These are phyloP conservation scores for Lycodopsis pacificus DNA, from an alignment of 2,797 vertebrate species.

Conservation along the genomic window DNA sequence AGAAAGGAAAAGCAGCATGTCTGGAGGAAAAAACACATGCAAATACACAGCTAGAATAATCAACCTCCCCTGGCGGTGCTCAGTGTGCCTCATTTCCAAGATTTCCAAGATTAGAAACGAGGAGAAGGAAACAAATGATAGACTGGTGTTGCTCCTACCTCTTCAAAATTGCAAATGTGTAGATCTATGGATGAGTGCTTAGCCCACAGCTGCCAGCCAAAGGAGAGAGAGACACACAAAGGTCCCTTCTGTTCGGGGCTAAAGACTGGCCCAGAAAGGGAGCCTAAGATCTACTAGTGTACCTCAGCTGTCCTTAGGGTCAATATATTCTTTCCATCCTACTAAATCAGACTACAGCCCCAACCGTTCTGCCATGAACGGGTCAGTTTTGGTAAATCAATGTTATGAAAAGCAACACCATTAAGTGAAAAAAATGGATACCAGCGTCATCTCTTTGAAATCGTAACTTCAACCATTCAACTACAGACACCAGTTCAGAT, in stretches of 20 bases:
- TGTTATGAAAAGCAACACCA: constrained; percentile 56
- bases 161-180: constrained; percentile 75
- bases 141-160: constrained; percentile 64
- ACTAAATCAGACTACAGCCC: constrained; percentile 57
- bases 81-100: constrained; percentile 72
- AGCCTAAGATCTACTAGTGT: constrained; percentile 78
- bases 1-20: constrained; percentile 60
- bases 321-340: constrained; percentile 71
- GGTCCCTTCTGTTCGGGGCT: constrained; percentile 74
- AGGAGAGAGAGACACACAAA: constrained; percentile 78
- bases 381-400: constrained; percentile 57
- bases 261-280: constrained; percentile 76
- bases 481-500: constrained; percentile 46
- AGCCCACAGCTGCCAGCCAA: constrained; percentile 82
- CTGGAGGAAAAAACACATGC: constrained; percentile 50
- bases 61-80: constrained; percentile 62
- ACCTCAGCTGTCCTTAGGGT: constrained; percentile 82
- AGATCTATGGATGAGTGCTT: constrained; percentile 76
- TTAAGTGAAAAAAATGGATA: constrained; percentile 33
- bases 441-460: constrained; percentile 49
- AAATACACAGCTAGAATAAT: constrained; percentile 72
- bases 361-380: constrained; percentile 45
- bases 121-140: constrained; percentile 49
- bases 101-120: constrained; percentile 68
- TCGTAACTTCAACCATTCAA: constrained; percentile 37